Conservation (phyloP, 2,797 vertebrate species). For the Ptychobarbus kaznakovi region DNA sequence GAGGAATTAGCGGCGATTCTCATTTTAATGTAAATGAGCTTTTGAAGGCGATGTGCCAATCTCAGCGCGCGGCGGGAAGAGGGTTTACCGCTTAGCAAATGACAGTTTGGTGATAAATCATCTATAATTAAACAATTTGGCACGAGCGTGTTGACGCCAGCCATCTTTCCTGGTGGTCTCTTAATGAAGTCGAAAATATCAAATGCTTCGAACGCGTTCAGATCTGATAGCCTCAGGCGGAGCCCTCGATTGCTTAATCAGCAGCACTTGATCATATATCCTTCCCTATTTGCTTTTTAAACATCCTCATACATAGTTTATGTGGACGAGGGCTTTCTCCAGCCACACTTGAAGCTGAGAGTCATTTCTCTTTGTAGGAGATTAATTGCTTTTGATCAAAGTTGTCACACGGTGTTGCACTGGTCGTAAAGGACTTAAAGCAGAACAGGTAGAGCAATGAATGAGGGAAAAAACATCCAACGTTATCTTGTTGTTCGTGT, state of each 20-base stretch:
- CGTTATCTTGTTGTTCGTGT: slow-evolving; percentile 79
- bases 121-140: slow-evolving; percentile 82
- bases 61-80: slow-evolving; percentile 71
- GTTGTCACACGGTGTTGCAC: slow-evolving; percentile 64
- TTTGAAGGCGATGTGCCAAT: slow-evolving; percentile 76
- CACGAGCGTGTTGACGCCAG: slow-evolving; percentile 66
- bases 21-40: slow-evolving; percentile 86
- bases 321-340: slow-evolving; percentile 53
- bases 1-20: slow-evolving; percentile 78
- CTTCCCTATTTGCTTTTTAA: slow-evolving; percentile 63
- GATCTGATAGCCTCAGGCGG: slow-evolving; percentile 50
- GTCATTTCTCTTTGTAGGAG: slow-evolving; percentile 66
- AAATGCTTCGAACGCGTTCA: slow-evolving; percentile 51
- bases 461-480: slow-evolving; percentile 53
- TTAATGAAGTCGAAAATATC: slow-evolving; percentile 68
- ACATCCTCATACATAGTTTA: slow-evolving; percentile 64
- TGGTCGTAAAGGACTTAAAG: slow-evolving; percentile 65
- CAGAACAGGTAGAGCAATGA: slow-evolving; percentile 60
- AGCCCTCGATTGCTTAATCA: slow-evolving; percentile 70
- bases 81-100: slow-evolving; percentile 74
- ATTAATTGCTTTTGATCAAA: slow-evolving; percentile 77
- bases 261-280: slow-evolving; percentile 60
- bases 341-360: slow-evolving; percentile 52
- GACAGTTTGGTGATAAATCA: slow-evolving; percentile 82
- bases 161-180: slow-evolving; percentile 70